These are phyloP conservation scores for Oconnorella tubifera DNA, from an alignment of 2,888 invertebrate genomes.

Conservation along the genomic window DNA sequence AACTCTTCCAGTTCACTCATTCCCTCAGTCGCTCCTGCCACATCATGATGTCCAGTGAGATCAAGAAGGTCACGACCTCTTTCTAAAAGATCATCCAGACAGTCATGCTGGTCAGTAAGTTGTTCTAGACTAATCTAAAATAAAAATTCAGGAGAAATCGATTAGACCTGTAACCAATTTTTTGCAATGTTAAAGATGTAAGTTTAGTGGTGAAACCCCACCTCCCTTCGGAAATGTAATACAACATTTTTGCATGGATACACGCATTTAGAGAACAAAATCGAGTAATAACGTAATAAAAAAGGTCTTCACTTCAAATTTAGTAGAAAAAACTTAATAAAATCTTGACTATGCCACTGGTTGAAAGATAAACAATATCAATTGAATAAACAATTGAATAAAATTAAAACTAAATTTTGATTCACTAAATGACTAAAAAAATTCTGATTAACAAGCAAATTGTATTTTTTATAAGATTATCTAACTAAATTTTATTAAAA, in stretches of 20 bases:
- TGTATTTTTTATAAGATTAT: too few species aligned
- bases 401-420: background rate
- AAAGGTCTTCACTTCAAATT: too few species aligned
- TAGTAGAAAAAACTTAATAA: too few species aligned
- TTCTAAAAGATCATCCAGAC: conserved; percentile 51
- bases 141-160: background rate
- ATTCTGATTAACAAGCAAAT: background rate
- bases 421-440: background rate
- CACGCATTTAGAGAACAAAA: background rate
- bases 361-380: too few species aligned
- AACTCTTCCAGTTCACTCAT: conserved; percentile 46
- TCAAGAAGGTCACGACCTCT: conserved; percentile 54
- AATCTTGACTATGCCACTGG: too few species aligned
- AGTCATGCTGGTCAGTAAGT: conserved; percentile 52
- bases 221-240: too few species aligned
- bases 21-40: conserved; percentile 48
- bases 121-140: conserved; percentile 47
- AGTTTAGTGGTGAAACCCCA: too few species aligned
- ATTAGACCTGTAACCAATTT: background rate
- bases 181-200: too few species aligned
- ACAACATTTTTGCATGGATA: too few species aligned
- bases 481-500: too few species aligned
- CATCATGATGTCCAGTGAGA: conserved; percentile 52
- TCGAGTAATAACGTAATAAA: too few species aligned
- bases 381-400: background rate